Conservation (phyloP, 2,113 vertebrate genomes). For the Ciconia stormi region DNA sequence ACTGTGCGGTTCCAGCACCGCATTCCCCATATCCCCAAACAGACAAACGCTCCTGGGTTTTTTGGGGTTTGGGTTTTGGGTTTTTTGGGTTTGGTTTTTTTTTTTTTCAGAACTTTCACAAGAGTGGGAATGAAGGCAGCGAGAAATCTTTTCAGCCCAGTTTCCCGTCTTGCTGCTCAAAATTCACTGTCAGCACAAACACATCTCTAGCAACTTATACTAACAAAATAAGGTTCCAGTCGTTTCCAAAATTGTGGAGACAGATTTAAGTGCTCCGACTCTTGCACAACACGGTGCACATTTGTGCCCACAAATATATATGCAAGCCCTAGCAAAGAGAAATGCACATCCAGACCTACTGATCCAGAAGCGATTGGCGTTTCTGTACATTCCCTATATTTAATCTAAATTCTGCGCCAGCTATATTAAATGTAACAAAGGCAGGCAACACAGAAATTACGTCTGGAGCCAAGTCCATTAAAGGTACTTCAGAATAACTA, state of each 20-base stretch:
- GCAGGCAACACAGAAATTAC: conserved; percentile 80
- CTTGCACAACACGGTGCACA: neutral
- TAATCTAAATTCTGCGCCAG: conserved; percentile 75
- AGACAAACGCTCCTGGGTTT: neutral
- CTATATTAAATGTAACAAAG: conserved; percentile 79
- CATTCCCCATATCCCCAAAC: neutral
- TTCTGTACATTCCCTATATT: conserved; percentile 67
- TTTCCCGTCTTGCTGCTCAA: conserved; percentile 3
- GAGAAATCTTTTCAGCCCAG: neutral
- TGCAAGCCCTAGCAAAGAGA: conserved; percentile 47
- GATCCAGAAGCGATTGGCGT: conserved; percentile 71
- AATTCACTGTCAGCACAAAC: conserved; percentile 54
- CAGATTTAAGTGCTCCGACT: neutral
- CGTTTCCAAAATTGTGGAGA: conserved; percentile 35
- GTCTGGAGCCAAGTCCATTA: conserved; percentile 94
- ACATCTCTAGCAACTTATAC: conserved; percentile 12
- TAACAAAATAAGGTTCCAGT: conserved; percentile 18
- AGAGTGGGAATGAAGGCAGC: neutral
- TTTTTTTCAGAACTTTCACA: neutral
- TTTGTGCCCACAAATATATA: conserved; percentile 22
- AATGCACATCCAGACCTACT: conserved; percentile 69
- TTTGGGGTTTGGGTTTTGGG: too few species aligned
- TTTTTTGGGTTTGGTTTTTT: neutral
- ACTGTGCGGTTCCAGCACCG: neutral
- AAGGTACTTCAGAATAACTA: conserved; percentile 92